phyloP scores from a whole-genome alignment of 2,113 vertebrate genomes.

The Pseudorectes ferrugineus region DNA sequence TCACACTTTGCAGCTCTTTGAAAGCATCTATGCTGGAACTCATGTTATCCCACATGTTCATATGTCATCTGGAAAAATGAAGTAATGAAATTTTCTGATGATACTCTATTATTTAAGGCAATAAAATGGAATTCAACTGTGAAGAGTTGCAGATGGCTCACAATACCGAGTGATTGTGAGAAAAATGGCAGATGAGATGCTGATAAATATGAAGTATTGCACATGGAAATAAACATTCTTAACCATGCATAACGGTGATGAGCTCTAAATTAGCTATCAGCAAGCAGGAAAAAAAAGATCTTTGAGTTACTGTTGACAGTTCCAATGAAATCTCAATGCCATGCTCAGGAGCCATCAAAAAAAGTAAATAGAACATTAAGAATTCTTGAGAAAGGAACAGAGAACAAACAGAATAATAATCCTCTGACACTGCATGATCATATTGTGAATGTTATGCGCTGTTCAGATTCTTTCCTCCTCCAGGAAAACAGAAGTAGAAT shows the following conservation, averaged over 20 bases:
- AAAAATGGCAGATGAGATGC: slow-evolving; percentile 6
- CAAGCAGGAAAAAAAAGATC: neutral
- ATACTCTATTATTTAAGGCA: slow-evolving; percentile 26
- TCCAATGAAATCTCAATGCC: neutral
- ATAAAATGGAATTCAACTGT: slow-evolving; percentile 43
- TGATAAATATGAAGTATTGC: slow-evolving; percentile 9
- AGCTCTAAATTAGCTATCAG: slow-evolving; percentile 27
- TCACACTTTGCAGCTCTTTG: neutral
- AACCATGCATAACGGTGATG: neutral
- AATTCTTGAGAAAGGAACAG: neutral
- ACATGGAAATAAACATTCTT: neutral
- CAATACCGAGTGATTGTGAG: neutral
- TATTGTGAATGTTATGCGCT: neutral
- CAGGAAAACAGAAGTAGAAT: neutral
- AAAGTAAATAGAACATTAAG: neutral
- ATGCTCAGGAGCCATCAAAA: neutral
- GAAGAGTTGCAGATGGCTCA: slow-evolving; percentile 45
- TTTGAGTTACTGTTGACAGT: neutral
- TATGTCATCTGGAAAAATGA: slow-evolving; percentile 24
- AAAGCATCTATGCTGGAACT: neutral
- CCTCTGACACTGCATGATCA: neutral
- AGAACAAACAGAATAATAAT: neutral
- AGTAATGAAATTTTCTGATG: slow-evolving; percentile 20
- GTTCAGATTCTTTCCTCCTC: neutral
- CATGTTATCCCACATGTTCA: neutral